Conservation (phyloP, 2,888 invertebrate species). For the Chironomus riparius region DNA sequence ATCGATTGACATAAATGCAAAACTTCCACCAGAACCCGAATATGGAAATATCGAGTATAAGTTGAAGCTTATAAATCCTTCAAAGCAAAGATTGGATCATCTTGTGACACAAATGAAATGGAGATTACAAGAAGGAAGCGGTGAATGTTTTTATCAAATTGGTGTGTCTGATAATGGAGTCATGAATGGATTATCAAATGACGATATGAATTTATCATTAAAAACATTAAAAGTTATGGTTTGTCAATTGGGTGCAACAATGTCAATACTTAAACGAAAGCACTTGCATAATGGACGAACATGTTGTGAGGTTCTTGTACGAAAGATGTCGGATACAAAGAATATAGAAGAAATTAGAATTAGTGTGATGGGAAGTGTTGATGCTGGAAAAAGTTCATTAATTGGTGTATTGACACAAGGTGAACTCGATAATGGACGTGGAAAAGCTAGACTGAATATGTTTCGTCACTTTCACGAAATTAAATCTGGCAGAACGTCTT, state of each 20-base stretch:
- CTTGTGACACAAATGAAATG: conserved; percentile 98
- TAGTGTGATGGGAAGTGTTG: conserved; percentile 90
- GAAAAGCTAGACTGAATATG: conserved; percentile 90
- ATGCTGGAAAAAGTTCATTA: conserved; percentile 95
- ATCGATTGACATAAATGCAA: conserved; percentile 41
- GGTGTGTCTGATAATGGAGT: conserved; percentile 83
- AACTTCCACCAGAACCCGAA: conserved; percentile 82
- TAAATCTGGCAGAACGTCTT: conserved; percentile 85
- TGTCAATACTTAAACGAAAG: conserved; percentile 63
- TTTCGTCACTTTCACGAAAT: conserved; percentile 94
- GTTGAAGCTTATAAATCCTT: conserved; percentile 84
- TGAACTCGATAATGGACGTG: conserved; percentile 89
- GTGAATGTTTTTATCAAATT: conserved; percentile 95
- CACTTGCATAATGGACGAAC: conserved; percentile 47
- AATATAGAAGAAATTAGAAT: conserved; percentile 83
- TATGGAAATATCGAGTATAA: conserved; percentile 96
- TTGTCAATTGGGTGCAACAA: conserved; percentile 70
- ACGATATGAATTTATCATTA: conserved; percentile 80
- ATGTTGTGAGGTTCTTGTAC: conserved; percentile 79
- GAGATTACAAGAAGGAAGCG: conserved; percentile 91
- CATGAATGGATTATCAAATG: conserved; percentile 70
- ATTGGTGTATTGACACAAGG: conserved; percentile 94
- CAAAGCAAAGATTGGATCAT: conserved; percentile 86
- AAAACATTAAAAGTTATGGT: conserved; percentile 85
- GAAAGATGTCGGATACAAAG: conserved; percentile 81